Evolutionary conservation across 30 jellyfish, hydroid and myxozoan species (phyloP).

Genomic region (Aurelia sp.): DNA sequence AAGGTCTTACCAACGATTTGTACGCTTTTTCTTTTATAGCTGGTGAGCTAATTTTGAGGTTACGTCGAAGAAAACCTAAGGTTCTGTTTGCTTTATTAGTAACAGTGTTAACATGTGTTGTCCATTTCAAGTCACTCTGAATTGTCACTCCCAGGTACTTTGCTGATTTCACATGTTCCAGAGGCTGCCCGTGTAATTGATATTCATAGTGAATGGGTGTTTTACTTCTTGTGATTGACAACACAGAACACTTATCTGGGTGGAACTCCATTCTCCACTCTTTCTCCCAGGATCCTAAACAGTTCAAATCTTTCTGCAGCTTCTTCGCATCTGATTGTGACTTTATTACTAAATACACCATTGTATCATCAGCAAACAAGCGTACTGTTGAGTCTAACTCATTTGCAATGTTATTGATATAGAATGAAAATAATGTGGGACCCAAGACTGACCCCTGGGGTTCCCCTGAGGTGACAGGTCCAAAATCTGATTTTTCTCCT

Average conservation of each 20-base stretch:
- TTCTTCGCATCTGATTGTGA: conserved; percentile 16
- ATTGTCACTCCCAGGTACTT: not conserved
- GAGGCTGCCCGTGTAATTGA: conserved; percentile 42
- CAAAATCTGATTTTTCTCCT: conserved; percentile 28
- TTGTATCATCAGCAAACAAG: conserved; percentile 16
- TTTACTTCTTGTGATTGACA: conserved; percentile 30
- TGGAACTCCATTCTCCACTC: conserved; percentile 51
- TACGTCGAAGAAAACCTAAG: too few species aligned
- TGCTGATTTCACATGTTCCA: conserved; percentile 12
- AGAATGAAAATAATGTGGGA: conserved; percentile 1
- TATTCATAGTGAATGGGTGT: conserved; percentile 41
- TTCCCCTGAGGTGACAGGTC: conserved; percentile 12
- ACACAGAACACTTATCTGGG: conserved; percentile 45
- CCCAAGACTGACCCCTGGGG: conserved; percentile 57
- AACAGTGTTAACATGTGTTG: too few species aligned
- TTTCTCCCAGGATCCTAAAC: conserved; percentile 42
- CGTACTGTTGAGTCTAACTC: not conserved
- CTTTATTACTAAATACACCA: conserved; percentile 26
- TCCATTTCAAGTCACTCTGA: too few species aligned
- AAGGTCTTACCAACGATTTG: too few species aligned
- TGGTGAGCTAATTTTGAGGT: too few species aligned
- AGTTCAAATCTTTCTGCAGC: conserved; percentile 15
- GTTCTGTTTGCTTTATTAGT: too few species aligned
- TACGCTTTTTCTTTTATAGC: too few species aligned
- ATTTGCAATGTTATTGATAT: conserved; percentile 5